phyloP scores from a whole-genome alignment of 2,113 vertebrate genomes.

The Pollachius pollachius region DNA sequence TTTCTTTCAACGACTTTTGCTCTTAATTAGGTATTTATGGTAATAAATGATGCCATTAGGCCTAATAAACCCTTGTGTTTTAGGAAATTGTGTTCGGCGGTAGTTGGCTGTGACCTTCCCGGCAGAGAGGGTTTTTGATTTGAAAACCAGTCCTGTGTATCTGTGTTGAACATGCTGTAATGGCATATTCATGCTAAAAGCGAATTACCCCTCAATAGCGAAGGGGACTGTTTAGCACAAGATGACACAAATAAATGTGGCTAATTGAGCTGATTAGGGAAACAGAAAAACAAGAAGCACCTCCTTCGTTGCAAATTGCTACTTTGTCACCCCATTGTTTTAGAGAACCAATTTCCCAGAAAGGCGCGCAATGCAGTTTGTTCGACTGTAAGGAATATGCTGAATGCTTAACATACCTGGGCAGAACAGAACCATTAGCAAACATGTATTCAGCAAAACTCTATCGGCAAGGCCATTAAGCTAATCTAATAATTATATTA shows the following conservation, averaged over 20 bases:
- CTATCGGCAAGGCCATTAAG: conserved; percentile 48
- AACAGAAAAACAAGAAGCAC: conserved; percentile 45
- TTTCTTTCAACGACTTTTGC: neutral
- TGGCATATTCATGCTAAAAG: conserved; percentile 27
- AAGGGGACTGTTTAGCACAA: conserved; percentile 34
- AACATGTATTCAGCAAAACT: conserved; percentile 39
- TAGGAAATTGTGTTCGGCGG: conserved; percentile 10
- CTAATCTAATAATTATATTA: conserved; percentile 54
- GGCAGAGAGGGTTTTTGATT: conserved; percentile 26
- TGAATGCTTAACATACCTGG: conserved; percentile 41
- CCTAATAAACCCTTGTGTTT: neutral
- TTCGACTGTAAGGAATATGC: conserved; percentile 36
- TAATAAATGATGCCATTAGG: neutral
- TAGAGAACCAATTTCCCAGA: conserved; percentile 38
- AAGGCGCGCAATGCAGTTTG: conserved; percentile 40
- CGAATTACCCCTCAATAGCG: conserved; percentile 34
- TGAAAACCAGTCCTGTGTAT: conserved; percentile 24
- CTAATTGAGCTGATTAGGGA: conserved; percentile 57
- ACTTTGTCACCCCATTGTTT: conserved; percentile 38
- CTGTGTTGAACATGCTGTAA: conserved; percentile 40
- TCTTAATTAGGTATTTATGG: neutral
- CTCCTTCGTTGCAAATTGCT: conserved; percentile 46
- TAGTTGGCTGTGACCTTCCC: conserved; percentile 23
- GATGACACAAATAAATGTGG: conserved; percentile 48
- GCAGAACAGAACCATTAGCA: conserved; percentile 10